Percentiles rank a stretch among this genome's conserved stretches.
phyloP scores from a whole-genome alignment of 64 coral and sea anemone genomes.

The Anthopleura sola region DNA sequence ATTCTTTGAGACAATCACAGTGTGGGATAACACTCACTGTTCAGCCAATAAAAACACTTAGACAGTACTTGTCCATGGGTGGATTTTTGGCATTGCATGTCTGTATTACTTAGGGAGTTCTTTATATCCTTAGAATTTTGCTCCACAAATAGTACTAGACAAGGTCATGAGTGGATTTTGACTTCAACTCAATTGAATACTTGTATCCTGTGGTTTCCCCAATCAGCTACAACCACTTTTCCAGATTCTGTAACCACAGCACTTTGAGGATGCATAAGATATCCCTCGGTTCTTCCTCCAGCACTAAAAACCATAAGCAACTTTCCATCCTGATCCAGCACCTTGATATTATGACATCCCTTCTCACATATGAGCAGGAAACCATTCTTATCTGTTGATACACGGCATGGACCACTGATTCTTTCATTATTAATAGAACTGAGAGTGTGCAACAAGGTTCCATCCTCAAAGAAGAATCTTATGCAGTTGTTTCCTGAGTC shows the following conservation, averaged over 20 bases:
- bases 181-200: neutral
- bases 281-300: neutral
- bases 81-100: too few relatives aligned
- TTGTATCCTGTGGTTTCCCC: conserved; percentile 16
- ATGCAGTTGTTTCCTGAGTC: conserved; percentile 7
- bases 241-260: conserved; percentile 4
- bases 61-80: too few relatives aligned
- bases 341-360: neutral
- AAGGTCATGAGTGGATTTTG: too few relatives aligned
- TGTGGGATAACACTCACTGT: too few relatives aligned
- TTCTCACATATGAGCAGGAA: conserved; percentile 12
- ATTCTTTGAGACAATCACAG: too few relatives aligned
- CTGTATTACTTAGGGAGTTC: too few relatives aligned
- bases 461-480: neutral
- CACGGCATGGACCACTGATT: neutral
- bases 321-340: neutral
- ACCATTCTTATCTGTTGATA: conserved; percentile 8
- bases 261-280: neutral
- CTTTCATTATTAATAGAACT: neutral
- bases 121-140: too few relatives aligned
- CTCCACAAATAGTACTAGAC: too few relatives aligned
- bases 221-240: conserved; percentile 3
- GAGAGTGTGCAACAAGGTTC: neutral
- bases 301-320: neutral
- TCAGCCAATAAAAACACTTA: too few relatives aligned